Percentiles rank a stretch among this genome's conserved stretches.
These are phyloP conservation scores for Phenganax subtilis DNA, from an alignment of 92 coral and sea anemone species.

Conservation along the genomic window DNA sequence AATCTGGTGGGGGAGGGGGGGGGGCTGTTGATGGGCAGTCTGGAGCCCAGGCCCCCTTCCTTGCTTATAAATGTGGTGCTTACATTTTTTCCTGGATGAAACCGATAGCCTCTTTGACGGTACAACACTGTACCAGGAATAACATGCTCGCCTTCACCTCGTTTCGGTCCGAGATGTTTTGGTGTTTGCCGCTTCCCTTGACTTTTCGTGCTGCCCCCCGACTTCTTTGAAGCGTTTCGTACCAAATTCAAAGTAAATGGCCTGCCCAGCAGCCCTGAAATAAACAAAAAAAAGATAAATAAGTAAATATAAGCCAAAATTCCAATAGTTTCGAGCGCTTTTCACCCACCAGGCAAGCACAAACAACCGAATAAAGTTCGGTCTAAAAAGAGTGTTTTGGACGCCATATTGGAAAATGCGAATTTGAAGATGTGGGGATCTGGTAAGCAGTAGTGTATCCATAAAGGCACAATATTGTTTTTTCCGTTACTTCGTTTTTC, in stretches of 20 bases:
- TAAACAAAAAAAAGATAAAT: not conserved
- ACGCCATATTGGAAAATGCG: conserved; percentile 36
- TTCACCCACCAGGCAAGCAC: conserved; percentile 15
- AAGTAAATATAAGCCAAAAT: not conserved
- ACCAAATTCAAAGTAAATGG: conserved; percentile 29
- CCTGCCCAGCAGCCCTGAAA: conserved; percentile 15
- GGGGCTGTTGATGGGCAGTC: no score
- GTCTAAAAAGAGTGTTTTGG: conserved; percentile 21
- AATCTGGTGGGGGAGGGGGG: no score
- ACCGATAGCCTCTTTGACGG: conserved; percentile 80
- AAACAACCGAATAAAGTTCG: conserved; percentile 25
- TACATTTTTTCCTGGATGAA: conserved; percentile 91
- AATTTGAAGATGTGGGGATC: not conserved
- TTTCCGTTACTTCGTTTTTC: not conserved
- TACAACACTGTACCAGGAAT: conserved; percentile 89
- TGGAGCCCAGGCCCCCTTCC: no score
- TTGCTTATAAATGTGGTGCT: conserved; percentile 18
- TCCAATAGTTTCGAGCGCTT: not conserved
- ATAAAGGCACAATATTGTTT: not conserved
- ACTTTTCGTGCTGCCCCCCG: conserved; percentile 91
- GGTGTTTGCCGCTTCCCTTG: conserved; percentile 83
- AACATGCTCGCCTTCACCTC: conserved; percentile 92
- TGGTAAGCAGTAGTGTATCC: conserved; percentile 6
- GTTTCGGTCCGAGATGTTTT: conserved; percentile 75
- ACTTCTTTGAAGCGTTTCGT: conserved; percentile 71